These are phyloP conservation scores for Epizoanthus stellaris DNA, from an alignment of 92 coral and sea anemone genomes.

Conservation along the genomic window DNA sequence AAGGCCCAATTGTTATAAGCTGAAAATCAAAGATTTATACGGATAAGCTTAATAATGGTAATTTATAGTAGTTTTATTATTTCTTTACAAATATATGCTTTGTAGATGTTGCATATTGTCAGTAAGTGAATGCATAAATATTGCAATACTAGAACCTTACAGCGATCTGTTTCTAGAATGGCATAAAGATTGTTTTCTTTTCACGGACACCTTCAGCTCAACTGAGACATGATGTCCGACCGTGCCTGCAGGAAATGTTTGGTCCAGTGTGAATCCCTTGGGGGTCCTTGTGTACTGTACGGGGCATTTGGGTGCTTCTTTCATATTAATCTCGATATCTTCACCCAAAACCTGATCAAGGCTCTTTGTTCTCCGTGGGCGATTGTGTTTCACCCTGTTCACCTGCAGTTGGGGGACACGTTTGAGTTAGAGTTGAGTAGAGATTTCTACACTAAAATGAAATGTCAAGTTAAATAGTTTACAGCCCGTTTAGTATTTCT, in stretches of 20 bases:
- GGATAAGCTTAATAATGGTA: too few relatives aligned
- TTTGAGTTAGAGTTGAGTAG: too few relatives aligned
- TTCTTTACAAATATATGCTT: too few relatives aligned
- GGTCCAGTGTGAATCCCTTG: neutral
- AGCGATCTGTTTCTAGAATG: constrained; percentile 24
- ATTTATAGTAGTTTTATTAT: too few relatives aligned
- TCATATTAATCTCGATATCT: neutral
- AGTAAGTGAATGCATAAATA: too few relatives aligned
- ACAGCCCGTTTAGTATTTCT: too few relatives aligned
- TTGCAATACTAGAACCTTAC: neutral
- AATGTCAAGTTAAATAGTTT: too few relatives aligned
- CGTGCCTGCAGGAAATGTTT: neutral
- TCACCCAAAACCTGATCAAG: constrained; percentile 6
- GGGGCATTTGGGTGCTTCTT: neutral
- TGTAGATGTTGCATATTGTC: too few relatives aligned
- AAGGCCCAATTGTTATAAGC: too few relatives aligned
- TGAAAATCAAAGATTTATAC: too few relatives aligned
- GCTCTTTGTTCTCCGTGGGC: constrained; percentile 8
- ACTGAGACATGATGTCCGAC: constrained; percentile 15
- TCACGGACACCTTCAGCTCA: constrained; percentile 25
- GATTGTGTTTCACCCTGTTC: neutral
- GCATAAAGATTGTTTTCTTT: neutral
- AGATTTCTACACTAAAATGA: too few relatives aligned
- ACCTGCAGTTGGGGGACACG: neutral
- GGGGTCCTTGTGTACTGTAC: neutral